Evolutionary conservation across 1,140 invertebrate species (phyloP).

Genomic region (Pachyrhynchus sulphureomaculatus): DNA sequence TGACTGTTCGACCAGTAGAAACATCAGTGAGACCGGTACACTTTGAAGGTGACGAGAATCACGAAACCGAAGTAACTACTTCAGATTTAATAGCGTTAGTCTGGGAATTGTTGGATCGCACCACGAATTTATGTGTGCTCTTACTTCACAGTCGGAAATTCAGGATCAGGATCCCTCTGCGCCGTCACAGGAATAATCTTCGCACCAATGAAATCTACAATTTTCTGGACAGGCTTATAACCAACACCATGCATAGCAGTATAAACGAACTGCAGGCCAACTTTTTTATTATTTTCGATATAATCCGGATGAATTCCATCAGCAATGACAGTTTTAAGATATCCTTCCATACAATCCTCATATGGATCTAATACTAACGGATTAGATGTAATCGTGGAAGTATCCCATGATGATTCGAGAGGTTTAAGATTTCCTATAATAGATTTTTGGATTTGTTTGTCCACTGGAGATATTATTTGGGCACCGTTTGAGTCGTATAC

Average conservation of each 20-base stretch:
- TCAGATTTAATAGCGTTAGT: no score
- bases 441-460: constrained; percentile 79
- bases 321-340: constrained; percentile 63
- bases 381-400: constrained; percentile 48
- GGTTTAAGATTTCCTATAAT: constrained; percentile 82
- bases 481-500: constrained; percentile 94
- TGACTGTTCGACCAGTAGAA: no score
- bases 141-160: constrained; percentile 90
- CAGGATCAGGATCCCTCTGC: constrained; percentile 89
- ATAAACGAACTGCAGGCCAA: constrained; percentile 76
- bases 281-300: constrained; percentile 60
- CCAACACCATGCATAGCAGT: constrained; percentile 99
- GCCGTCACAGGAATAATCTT: constrained; percentile 78
- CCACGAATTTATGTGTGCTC: no score
- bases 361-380: constrained; percentile 59
- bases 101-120: no score
- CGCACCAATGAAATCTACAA: constrained; percentile 76
- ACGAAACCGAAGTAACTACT: no score
- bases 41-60: no score
- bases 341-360: constrained; percentile 63
- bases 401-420: constrained; percentile 67
- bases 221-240: constrained; percentile 72
- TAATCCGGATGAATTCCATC: constrained; percentile 56
- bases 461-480: constrained; percentile 94
- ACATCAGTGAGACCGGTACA: no score